A percentile compares a stretch with the other conserved stretches of the same genome.
phyloP scores from a whole-genome alignment of 1,140 invertebrate genomes.

The Magallana angulata region DNA sequence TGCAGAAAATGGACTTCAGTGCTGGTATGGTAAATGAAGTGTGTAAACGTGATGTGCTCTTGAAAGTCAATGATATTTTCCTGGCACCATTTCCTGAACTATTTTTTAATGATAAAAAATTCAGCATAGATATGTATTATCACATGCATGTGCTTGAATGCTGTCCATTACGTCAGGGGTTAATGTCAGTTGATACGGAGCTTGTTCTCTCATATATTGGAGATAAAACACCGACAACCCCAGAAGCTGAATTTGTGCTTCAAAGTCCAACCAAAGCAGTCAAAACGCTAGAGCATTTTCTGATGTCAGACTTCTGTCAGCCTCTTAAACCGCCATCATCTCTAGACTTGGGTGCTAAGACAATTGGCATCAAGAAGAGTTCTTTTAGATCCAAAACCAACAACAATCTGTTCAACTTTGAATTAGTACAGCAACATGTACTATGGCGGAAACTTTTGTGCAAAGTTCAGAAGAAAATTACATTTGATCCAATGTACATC shows the following conservation, averaged over 20 bases:
- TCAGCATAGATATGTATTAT: slow-evolving; percentile 61
- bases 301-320: slow-evolving; percentile 67
- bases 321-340: slow-evolving; percentile 51
- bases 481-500: slow-evolving; percentile 65
- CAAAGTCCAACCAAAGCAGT: slow-evolving; percentile 37
- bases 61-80: slow-evolving; percentile 70
- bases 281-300: slow-evolving; percentile 39
- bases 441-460: slow-evolving; percentile 58
- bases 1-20: slow-evolving; percentile 66
- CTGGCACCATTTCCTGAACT: slow-evolving; percentile 63
- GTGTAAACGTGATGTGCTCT: slow-evolving; percentile 65
- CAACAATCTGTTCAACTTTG: slow-evolving; percentile 45
- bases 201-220: slow-evolving; percentile 65
- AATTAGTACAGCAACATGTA: slow-evolving; percentile 54
- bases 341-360: slow-evolving; percentile 51
- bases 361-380: slow-evolving; percentile 44
- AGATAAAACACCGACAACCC: slow-evolving; percentile 34
- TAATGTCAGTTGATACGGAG: slow-evolving; percentile 67
- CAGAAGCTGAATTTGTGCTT: slow-evolving; percentile 46
- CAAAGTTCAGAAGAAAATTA: slow-evolving; percentile 49
- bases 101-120: slow-evolving; percentile 60
- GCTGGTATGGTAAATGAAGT: slow-evolving; percentile 65
- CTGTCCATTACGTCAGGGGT: slow-evolving; percentile 69
- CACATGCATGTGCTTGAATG: slow-evolving; percentile 69
- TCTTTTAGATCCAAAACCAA: slow-evolving; percentile 38